These are phyloP conservation scores for Netelia inedita DNA, from an alignment of 2,888 invertebrate species.

Conservation along the genomic window DNA sequence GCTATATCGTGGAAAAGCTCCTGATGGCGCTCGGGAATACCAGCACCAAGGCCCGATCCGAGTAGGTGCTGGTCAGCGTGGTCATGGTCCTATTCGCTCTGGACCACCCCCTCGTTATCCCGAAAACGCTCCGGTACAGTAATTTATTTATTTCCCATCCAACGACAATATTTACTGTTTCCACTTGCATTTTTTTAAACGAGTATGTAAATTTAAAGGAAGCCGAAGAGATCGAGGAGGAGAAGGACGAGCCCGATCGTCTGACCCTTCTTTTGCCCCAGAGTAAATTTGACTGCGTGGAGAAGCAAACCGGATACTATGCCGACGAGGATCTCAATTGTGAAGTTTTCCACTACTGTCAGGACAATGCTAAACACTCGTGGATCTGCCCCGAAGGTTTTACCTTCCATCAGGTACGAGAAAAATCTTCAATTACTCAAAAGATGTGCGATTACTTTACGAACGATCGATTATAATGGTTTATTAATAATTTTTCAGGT, in stretches of 20 bases:
- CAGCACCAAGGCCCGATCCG: constrained; percentile 72
- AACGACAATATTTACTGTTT: background rate
- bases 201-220: constrained; percentile 60
- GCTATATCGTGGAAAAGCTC: constrained; percentile 79
- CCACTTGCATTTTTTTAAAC: background rate
- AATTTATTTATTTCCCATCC: background rate
- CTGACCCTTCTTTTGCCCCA: constrained; percentile 92
- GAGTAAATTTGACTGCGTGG: constrained; percentile 93
- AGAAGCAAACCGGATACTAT: constrained; percentile 95
- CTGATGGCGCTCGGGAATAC: constrained; percentile 74
- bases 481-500: constrained; percentile 87
- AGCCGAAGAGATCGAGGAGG: constrained; percentile 89
- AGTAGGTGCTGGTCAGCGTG: constrained; percentile 72
- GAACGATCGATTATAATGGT: background rate
- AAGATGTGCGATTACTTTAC: background rate
- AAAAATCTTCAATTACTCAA: background rate
- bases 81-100: constrained; percentile 70
- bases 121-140: constrained; percentile 73
- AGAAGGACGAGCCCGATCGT: constrained; percentile 95
- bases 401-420: constrained; percentile 92
- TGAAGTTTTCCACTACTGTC: constrained; percentile 97
- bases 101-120: constrained; percentile 72
- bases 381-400: constrained; percentile 98
- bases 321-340: constrained; percentile 95
- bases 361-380: constrained; percentile 95